A percentile compares a stretch with the other conserved stretches of the same genome.
Conservation (phyloP, 2,888 invertebrate species). For the Hedychridium roseum region DNA sequence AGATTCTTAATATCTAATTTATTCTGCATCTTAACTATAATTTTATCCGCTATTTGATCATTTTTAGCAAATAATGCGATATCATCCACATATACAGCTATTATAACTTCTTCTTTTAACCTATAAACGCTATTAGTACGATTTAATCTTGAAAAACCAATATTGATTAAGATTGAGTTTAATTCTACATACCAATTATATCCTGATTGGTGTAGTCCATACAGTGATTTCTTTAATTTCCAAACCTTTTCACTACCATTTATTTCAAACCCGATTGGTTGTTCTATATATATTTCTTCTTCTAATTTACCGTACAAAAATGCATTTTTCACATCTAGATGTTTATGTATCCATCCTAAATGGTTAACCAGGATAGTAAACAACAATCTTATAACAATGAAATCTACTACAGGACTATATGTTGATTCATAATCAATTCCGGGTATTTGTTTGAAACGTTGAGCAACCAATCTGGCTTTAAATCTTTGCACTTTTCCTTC, state of each 20-base stretch:
- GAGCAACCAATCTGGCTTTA: slow-evolving; percentile 18
- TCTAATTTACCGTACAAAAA: slow-evolving; percentile 31
- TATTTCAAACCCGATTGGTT: slow-evolving; percentile 37
- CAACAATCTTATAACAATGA: slow-evolving; percentile 22
- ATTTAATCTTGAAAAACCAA: slow-evolving; percentile 21
- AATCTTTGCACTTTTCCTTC: slow-evolving; percentile 25
- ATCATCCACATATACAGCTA: slow-evolving; percentile 31
- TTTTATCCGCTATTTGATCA: too few relatives aligned
- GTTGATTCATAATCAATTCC: slow-evolving; percentile 26
- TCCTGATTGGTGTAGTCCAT: slow-evolving; percentile 40
- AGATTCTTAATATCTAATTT: too few relatives aligned
- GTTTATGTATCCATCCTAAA: slow-evolving; percentile 13
- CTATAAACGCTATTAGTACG: slow-evolving; percentile 29
- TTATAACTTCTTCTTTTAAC: slow-evolving; percentile 3
- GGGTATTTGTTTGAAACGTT: slow-evolving; percentile 13
- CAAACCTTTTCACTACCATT: slow-evolving; percentile 18
- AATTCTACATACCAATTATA: slow-evolving; percentile 35
- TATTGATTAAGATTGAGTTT: slow-evolving; percentile 16
- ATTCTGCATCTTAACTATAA: too few relatives aligned
- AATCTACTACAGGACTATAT: slow-evolving; percentile 27
- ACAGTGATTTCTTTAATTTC: slow-evolving; percentile 31
- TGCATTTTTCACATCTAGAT: slow-evolving; percentile 28
- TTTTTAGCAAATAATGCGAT: too few relatives aligned
- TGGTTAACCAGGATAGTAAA: slow-evolving; percentile 10
- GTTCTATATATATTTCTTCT: slow-evolving; percentile 37